Conservation (phyloP, 64 coral and sea anemone genomes). For the Hydrozoanthus tunicans region DNA sequence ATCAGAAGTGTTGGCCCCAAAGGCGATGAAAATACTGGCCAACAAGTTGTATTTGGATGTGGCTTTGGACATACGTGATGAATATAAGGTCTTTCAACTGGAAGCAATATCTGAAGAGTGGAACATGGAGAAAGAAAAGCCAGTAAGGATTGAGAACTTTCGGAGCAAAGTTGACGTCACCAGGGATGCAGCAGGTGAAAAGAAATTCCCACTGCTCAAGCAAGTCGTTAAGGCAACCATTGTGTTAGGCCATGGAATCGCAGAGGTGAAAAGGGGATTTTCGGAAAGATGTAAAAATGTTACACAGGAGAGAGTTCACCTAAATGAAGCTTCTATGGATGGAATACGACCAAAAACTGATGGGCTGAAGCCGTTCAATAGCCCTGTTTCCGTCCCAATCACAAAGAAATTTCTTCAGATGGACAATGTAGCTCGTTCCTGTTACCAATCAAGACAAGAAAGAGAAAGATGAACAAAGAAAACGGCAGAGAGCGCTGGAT, state of each 20-base stretch:
- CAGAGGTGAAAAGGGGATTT: conserved; percentile 16
- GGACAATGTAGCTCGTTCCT: conserved; percentile 38
- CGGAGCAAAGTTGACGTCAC: conserved; percentile 25
- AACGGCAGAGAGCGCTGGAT: conserved; percentile 28
- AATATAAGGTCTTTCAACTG: conserved; percentile 12
- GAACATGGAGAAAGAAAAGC: conserved; percentile 30
- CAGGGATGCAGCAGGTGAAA: conserved; percentile 22
- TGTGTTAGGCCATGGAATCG: conserved; percentile 25
- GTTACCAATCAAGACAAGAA: conserved; percentile 29
- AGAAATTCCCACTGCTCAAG: conserved; percentile 16
- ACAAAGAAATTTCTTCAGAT: conserved; percentile 48
- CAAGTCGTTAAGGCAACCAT: conserved; percentile 9
- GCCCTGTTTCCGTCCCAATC: background rate
- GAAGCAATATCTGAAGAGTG: conserved; percentile 20
- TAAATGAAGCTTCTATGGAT: background rate
- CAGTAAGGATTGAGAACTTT: conserved; percentile 9
- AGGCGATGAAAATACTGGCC: conserved; percentile 38
- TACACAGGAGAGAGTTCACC: conserved; percentile 20
- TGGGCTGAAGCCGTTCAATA: background rate
- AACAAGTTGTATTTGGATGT: conserved; percentile 38
- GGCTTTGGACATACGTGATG: conserved; percentile 35
- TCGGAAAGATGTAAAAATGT: background rate
- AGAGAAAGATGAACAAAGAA: conserved; percentile 10
- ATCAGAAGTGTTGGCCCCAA: conserved; percentile 47
- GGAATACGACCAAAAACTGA: background rate